Conservation (phyloP, 2,113 vertebrate species). For the Odontophorus gujanensis region DNA sequence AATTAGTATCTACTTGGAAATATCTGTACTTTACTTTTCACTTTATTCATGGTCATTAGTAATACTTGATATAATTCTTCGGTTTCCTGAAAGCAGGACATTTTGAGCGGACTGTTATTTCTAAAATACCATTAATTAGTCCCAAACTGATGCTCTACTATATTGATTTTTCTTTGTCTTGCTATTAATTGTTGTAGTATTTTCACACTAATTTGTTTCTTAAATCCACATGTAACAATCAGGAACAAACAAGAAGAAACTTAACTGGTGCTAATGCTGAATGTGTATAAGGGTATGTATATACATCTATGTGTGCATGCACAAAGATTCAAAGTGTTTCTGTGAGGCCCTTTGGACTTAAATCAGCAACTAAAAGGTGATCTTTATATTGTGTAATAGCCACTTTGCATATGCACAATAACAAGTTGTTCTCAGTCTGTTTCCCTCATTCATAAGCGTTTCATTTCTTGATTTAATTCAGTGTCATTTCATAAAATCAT, state of each 20-base stretch:
- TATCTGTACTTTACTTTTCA: neutral
- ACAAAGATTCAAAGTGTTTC: neutral
- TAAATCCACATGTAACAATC: neutral
- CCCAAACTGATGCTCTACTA: neutral
- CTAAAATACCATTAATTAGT: neutral
- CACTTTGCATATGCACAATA: neutral
- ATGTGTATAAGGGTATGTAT: neutral
- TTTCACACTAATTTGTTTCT: neutral
- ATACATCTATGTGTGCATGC: neutral
- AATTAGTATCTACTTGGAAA: neutral
- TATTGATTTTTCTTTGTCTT: neutral
- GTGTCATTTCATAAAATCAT: neutral
- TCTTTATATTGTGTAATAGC: accelerated
- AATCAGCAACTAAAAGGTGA: neutral
- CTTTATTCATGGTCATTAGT: neutral
- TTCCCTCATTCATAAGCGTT: neutral
- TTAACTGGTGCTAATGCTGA: neutral
- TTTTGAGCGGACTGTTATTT: neutral
- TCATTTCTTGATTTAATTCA: neutral
- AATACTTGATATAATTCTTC: neutral
- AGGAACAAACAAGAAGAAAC: neutral
- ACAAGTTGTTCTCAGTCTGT: neutral
- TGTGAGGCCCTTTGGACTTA: neutral
- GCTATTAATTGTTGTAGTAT: neutral
- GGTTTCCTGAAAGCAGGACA: neutral